Evolutionary conservation across 2,888 invertebrate genomes (phyloP).

Genomic region (Macrostomum cliftonense): DNA sequence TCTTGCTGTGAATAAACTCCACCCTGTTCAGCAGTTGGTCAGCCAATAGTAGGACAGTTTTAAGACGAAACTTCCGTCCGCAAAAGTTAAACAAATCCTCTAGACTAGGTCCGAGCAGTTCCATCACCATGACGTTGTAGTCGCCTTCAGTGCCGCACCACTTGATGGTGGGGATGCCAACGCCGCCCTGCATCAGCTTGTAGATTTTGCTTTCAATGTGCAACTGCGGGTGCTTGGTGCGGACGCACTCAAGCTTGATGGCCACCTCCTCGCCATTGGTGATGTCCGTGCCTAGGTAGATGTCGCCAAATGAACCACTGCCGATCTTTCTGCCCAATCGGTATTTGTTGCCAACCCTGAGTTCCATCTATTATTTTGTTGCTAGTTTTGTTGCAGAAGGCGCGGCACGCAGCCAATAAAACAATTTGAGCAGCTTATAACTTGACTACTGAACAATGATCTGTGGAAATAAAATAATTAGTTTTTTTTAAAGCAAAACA

Average conservation of each 20-base stretch:
- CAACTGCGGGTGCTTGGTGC: slow-evolving; percentile 94
- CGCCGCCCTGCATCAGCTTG: slow-evolving; percentile 92
- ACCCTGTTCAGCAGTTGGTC: slow-evolving; percentile 55
- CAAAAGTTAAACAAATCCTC: slow-evolving; percentile 46
- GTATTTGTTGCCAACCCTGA: slow-evolving; percentile 67
- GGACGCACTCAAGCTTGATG: slow-evolving; percentile 96
- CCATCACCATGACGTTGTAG: slow-evolving; percentile 47
- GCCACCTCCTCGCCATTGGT: slow-evolving; percentile 67
- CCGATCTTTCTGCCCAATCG: slow-evolving; percentile 92
- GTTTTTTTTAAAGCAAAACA: too few relatives aligned
- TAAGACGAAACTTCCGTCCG: slow-evolving; percentile 43
- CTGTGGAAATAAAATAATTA: too few relatives aligned
- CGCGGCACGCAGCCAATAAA: too few relatives aligned
- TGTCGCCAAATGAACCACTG: slow-evolving; percentile 97
- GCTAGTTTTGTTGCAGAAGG: too few relatives aligned
- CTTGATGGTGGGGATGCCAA: slow-evolving; percentile 85
- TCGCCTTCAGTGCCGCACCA: slow-evolving; percentile 51
- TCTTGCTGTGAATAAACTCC: slow-evolving; percentile 93
- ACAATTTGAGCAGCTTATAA: too few relatives aligned
- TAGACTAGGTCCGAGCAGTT: slow-evolving; percentile 43
- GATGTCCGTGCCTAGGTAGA: slow-evolving; percentile 56
- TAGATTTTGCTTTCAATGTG: slow-evolving; percentile 99
- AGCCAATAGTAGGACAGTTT: slow-evolving; percentile 43
- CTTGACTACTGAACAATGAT: too few relatives aligned
- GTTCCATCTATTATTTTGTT: slow-evolving; percentile 37